A percentile compares a stretch with the other conserved stretches of the same genome.
Conservation (phyloP, 2,797 vertebrate genomes). For the Acanthis flammea region DNA sequence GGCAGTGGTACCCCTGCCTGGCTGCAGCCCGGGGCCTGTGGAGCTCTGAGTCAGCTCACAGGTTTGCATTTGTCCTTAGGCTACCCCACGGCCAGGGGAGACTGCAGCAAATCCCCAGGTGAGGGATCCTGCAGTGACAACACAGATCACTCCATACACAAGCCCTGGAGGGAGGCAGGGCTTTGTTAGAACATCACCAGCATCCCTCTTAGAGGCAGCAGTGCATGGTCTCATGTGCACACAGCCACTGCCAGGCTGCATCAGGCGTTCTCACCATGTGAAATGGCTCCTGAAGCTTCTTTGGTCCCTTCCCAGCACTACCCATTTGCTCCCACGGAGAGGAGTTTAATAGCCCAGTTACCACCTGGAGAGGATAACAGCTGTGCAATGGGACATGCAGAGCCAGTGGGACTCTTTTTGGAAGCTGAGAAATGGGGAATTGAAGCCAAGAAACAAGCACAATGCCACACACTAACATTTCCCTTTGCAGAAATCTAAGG, state of each 20-base stretch:
- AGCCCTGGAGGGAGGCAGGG: not conserved
- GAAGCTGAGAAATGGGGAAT: not conserved
- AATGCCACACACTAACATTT: not conserved
- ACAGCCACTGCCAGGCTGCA: not conserved
- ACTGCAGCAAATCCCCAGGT: not conserved
- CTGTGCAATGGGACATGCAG: not conserved
- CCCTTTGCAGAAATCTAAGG: not conserved
- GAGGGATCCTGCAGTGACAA: not conserved
- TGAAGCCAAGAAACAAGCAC: not conserved
- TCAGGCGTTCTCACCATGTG: not conserved
- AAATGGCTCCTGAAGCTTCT: not conserved
- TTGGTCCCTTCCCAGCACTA: not conserved
- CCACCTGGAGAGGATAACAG: not conserved
- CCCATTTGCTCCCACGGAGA: not conserved
- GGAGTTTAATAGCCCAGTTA: not conserved
- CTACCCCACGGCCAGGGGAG: rapidly evolving
- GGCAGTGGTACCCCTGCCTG: not conserved
- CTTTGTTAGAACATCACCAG: not conserved
- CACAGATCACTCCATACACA: not conserved
- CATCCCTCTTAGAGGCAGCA: not conserved
- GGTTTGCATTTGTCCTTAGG: rapidly evolving
- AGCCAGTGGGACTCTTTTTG: not conserved
- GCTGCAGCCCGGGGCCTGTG: not conserved
- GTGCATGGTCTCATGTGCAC: not conserved
- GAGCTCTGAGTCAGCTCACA: not conserved